phyloP scores from a whole-genome alignment of 1,140 invertebrate genomes.

The Formica selysi region DNA sequence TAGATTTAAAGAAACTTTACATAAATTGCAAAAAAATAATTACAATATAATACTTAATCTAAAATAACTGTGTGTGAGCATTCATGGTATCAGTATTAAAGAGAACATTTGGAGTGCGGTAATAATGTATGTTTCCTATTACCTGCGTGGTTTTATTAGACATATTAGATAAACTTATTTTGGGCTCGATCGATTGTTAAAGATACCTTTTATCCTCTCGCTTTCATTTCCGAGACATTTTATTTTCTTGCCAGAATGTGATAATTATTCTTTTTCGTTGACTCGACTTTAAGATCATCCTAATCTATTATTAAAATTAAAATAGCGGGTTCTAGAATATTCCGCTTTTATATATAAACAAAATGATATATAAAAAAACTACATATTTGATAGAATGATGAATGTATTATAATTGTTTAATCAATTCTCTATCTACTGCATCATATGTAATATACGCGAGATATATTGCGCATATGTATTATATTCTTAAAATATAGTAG shows the following conservation, averaged over 20 bases:
- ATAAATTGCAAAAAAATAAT: slow-evolving; percentile 14
- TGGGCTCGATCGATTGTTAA: slow-evolving; percentile 43
- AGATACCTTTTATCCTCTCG: slow-evolving; percentile 48
- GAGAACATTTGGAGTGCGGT: slow-evolving; percentile 10
- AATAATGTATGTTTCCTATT: slow-evolving; percentile 37
- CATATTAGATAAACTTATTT: slow-evolving; percentile 28
- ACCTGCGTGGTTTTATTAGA: slow-evolving; percentile 32
- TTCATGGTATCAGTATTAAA: slow-evolving; percentile 45
- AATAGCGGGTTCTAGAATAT: background rate
- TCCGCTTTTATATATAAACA: background rate
- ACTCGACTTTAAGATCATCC: background rate
- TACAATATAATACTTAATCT: background rate
- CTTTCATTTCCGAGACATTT: background rate
- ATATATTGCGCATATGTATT: background rate
- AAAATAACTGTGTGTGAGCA: slow-evolving; percentile 21
- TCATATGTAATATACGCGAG: background rate
- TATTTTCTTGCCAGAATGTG: background rate
- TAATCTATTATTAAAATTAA: slow-evolving; percentile 28
- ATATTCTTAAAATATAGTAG: background rate
- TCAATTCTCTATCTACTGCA: background rate
- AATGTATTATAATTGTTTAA: slow-evolving; percentile 2
- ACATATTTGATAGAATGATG: background rate
- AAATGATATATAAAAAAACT: background rate
- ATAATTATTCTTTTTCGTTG: background rate
- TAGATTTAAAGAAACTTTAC: slow-evolving; percentile 17